phyloP scores from a whole-genome alignment of 1,140 invertebrate genomes.

The Eumeta japonica region DNA sequence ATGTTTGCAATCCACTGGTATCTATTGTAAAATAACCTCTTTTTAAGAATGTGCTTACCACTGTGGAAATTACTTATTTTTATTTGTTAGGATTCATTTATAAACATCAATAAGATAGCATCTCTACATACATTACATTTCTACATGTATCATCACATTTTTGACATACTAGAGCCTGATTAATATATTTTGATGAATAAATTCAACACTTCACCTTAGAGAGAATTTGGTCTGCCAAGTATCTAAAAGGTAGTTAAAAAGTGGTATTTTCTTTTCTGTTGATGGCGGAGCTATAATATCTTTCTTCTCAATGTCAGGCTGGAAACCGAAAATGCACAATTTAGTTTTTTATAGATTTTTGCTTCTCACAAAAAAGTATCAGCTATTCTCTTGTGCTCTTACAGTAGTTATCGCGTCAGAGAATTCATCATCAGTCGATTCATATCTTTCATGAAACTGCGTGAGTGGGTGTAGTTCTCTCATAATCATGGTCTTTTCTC shows the following conservation, averaged over 20 bases:
- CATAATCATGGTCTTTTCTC: too few relatives aligned
- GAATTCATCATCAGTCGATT: slow-evolving; percentile 40
- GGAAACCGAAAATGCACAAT: slow-evolving; percentile 13
- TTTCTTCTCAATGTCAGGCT: slow-evolving; percentile 45
- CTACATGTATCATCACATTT: background rate
- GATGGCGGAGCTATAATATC: slow-evolving; percentile 24
- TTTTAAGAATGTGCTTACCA: too few relatives aligned
- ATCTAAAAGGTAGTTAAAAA: slow-evolving; percentile 34
- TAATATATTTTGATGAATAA: too few relatives aligned
- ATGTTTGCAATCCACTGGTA: too few relatives aligned
- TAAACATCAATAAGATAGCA: too few relatives aligned
- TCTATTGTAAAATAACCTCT: too few relatives aligned
- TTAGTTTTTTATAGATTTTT: background rate
- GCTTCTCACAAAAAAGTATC: too few relatives aligned
- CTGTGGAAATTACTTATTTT: too few relatives aligned
- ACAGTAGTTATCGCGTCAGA: slow-evolving; percentile 41
- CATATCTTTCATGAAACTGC: slow-evolving; percentile 19
- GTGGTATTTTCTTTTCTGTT: slow-evolving; percentile 24
- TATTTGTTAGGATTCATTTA: too few relatives aligned
- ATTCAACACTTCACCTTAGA: slow-evolving; percentile 26
- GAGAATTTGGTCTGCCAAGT: slow-evolving; percentile 33
- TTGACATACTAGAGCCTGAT: background rate
- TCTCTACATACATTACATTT: background rate
- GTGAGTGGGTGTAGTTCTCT: too few relatives aligned
- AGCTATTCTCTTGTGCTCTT: too few relatives aligned